Base-by-base conservation (phyloP, 2,888 invertebrate species). In the Azorinus chamasolen region DNA sequence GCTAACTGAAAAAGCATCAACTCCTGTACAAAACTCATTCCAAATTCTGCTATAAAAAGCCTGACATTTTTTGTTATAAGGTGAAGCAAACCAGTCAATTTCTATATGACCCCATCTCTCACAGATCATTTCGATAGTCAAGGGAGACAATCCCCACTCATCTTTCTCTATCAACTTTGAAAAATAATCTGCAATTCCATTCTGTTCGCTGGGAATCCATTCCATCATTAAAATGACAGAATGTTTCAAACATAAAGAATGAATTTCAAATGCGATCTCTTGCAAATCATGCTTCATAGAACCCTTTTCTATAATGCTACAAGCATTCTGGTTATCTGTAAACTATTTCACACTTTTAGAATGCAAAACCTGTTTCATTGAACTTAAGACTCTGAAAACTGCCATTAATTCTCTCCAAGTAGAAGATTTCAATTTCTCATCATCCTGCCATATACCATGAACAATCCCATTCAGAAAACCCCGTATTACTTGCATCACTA, bases 201-300 rank as follows among this genome's bases (percentile, higher is more conserved):
- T 61, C 53, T 61, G 22, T 16, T 43, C 53, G 37, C 61, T 59
- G 2, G 63, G 63, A 18, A 63, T 8, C 63, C 63, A 51, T 51
- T 59, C 59, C 6, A 46, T 4, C 1, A 39, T 39, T 51, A 63
- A 41, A 6, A 2, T 10, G 8, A 63, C 20, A 20, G 22, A 20
- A 39, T 63, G n/a, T 20, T 24, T 22, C 1, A 3, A 12, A 39
- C 63, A 63, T 37, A 63, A 51, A 8, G 37, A 6, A 51, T 50
- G 43, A 16, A 51, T 63, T 25, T 45, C 20, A 18, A 45, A 8
- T 5, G 57, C 57, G 12, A 57, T 41, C 2, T 20, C 22, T 39
- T 57, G 57, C 46, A 59, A 43, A 10, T 59, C 25, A 5, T 1
- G 16, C 20, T 64, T 58, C 41, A 48, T 48, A 18, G 50, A 58